Conservation (phyloP, 2,113 vertebrate genomes). For the Bostrychus sinensis region DNA sequence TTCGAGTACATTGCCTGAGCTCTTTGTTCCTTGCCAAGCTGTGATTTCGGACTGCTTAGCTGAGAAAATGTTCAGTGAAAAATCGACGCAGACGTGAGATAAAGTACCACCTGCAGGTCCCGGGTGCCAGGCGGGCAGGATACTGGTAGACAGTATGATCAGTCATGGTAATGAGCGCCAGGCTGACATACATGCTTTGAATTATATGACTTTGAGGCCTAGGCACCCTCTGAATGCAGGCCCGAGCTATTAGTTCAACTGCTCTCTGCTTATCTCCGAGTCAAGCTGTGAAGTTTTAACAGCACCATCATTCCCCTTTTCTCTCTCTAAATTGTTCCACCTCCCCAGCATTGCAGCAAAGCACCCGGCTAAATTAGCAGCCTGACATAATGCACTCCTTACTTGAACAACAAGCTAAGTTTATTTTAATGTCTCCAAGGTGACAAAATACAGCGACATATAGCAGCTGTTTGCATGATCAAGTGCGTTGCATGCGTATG, state of each 20-base stretch:
- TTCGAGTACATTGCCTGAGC: slow-evolving; percentile 39
- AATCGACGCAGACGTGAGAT: slow-evolving; percentile 74
- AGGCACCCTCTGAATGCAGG: slow-evolving; percentile 50
- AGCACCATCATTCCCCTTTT: slow-evolving; percentile 53
- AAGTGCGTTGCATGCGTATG: slow-evolving; percentile 5
- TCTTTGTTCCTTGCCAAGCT: slow-evolving; percentile 43
- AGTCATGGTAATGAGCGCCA: slow-evolving; percentile 82
- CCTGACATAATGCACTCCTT: slow-evolving; percentile 13
- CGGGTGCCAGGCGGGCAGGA: slow-evolving; percentile 81
- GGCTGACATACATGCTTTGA: slow-evolving; percentile 71
- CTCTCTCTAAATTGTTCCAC: slow-evolving; percentile 42
- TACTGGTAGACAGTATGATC: slow-evolving; percentile 80
- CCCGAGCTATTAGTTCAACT: slow-evolving; percentile 67
- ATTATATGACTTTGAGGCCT: slow-evolving; percentile 71
- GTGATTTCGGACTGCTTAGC: slow-evolving; percentile 60
- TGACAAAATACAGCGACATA: neutral
- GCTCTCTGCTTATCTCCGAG: slow-evolving; percentile 68
- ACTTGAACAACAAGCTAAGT: slow-evolving; percentile 17
- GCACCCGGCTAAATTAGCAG: slow-evolving; percentile 26
- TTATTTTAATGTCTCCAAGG: neutral
- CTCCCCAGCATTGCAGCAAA: slow-evolving; percentile 15
- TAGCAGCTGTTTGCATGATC: slow-evolving; percentile 11
- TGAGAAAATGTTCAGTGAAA: slow-evolving; percentile 54
- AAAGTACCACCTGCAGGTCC: slow-evolving; percentile 81
- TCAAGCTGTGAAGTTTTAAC: slow-evolving; percentile 74